Evolutionary conservation across 2,113 vertebrate species (phyloP).

Genomic region (Rhynchopsitta pachyrhyncha): DNA sequence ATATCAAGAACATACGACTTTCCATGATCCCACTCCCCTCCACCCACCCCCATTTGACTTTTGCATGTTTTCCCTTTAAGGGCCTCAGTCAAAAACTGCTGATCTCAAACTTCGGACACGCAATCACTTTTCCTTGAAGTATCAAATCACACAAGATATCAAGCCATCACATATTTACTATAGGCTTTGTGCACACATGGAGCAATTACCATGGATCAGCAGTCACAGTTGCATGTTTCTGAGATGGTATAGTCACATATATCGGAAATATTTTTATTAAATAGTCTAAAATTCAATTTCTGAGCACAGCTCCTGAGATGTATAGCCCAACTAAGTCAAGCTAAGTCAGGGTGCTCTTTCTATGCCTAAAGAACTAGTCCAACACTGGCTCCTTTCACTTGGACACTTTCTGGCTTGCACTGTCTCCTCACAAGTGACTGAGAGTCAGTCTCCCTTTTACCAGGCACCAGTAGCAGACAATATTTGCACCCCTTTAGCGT

Average conservation of each 20-base stretch:
- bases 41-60: background rate
- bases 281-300: background rate
- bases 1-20: background rate
- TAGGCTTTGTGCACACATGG: background rate
- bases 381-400: background rate
- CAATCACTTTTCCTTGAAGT: background rate
- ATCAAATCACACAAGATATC: background rate
- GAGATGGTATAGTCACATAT: background rate
- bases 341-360: background rate
- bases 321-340: background rate
- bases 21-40: background rate
- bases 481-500: background rate
- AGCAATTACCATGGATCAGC: background rate
- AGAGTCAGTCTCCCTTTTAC: background rate
- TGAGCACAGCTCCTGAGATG: background rate
- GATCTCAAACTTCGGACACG: background rate
- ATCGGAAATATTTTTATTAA: background rate
- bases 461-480: background rate
- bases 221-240: background rate
- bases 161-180: background rate
- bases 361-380: background rate
- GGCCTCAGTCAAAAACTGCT: background rate
- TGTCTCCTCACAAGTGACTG: background rate
- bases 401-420: background rate
- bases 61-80: background rate